Percentiles rank a stretch among this genome's conserved stretches.
Conservation (phyloP, 2,797 vertebrate genomes). For the Phataginus tricuspis region DNA sequence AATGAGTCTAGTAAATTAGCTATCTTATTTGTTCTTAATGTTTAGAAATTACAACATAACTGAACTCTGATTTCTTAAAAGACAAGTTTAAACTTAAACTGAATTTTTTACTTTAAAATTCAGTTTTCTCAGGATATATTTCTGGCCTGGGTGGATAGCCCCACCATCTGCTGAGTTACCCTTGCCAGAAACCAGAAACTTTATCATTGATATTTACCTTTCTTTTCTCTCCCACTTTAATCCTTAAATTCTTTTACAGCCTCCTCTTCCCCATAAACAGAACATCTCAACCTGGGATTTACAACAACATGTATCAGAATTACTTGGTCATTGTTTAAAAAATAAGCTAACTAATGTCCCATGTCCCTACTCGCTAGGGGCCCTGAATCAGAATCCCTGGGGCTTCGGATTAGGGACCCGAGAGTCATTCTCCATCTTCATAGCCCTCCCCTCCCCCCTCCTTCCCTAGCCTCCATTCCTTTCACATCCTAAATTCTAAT, state of each 20-base stretch:
- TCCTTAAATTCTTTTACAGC: neutral
- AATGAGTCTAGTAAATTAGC: neutral
- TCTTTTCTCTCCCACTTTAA: neutral
- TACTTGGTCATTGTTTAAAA: neutral
- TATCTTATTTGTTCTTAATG: neutral
- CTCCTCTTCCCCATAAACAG: neutral
- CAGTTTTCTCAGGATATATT: neutral
- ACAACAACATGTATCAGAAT: neutral
- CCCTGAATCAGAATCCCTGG: neutral
- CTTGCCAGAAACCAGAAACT: neutral
- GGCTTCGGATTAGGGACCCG: neutral
- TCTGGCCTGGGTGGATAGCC: neutral
- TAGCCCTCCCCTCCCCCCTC: fast-evolving
- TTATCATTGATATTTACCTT: neutral
- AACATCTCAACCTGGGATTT: neutral
- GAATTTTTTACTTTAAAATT: neutral
- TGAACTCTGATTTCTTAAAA: neutral
- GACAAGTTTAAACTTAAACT: neutral
- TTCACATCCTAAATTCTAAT: neutral
- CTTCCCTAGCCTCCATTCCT: neutral
- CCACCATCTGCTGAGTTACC: neutral
- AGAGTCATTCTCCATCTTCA: neutral
- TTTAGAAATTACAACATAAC: neutral
- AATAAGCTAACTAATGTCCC: neutral
- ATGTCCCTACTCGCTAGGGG: neutral